phyloP scores from a whole-genome alignment of 2,888 invertebrate genomes.

The Philereme transversata region DNA sequence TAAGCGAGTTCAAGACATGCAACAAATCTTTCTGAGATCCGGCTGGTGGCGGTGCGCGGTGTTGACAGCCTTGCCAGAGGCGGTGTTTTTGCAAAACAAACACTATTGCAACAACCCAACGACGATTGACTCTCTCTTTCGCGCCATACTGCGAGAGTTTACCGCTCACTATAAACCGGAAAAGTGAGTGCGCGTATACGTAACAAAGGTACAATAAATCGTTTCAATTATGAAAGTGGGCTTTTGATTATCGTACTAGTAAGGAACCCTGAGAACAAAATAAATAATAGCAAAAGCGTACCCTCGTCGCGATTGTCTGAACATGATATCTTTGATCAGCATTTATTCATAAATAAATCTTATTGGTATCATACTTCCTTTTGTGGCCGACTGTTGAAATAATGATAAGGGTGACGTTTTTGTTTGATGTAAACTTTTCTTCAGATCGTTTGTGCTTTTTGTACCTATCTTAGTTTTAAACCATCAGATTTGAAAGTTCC shows the following conservation, averaged over 20 bases:
- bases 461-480: no score
- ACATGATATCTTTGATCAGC: no score
- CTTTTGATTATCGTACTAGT: conserved; percentile 15
- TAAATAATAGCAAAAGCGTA: no score
- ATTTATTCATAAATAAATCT: no score
- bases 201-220: conserved; percentile 33
- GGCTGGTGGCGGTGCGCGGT: conserved; percentile 48
- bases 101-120: conserved; percentile 64
- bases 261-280: conserved; percentile 6
- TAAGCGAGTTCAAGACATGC: conserved; percentile 13
- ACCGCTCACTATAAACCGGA: conserved; percentile 41
- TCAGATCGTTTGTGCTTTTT: no score
- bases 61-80: conserved; percentile 72
- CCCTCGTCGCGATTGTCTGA: no score
- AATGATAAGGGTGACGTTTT: no score
- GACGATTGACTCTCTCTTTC: conserved; percentile 62
- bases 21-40: conserved; percentile 49
- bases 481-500: no score
- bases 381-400: no score
- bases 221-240: conserved; percentile 31
- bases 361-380: no score
- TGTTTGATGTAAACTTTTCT: no score
- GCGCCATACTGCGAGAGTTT: conserved; percentile 51
- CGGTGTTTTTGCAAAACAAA: conserved; percentile 74
- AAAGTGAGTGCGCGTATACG: conserved; percentile 26